Evolutionary conservation across 1,140 invertebrate genomes (phyloP).

Genomic region (Neuroterus valhalla): DNA sequence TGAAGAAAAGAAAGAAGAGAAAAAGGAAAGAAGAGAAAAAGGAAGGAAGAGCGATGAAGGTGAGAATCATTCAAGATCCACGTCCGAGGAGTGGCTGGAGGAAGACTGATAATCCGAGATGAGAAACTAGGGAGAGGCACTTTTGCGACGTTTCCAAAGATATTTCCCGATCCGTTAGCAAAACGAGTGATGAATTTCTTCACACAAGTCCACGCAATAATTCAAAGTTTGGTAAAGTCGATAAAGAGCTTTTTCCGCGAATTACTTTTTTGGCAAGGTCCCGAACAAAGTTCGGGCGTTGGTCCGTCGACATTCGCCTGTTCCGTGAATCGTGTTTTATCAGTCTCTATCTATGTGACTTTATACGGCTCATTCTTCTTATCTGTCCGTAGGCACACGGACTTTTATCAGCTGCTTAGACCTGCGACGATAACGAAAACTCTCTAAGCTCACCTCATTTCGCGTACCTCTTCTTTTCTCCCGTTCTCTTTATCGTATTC

Average conservation of each 20-base stretch:
- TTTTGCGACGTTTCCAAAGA: conserved; percentile 20
- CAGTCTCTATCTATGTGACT: conserved; percentile 70
- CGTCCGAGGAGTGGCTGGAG: conserved; percentile 1
- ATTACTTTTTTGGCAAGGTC: conserved; percentile 29
- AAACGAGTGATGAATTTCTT: not conserved
- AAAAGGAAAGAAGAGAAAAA: not conserved
- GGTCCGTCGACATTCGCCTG: conserved; percentile 69
- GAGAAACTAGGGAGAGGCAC: conserved; percentile 2
- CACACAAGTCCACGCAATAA: not conserved
- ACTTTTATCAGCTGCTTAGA: conserved; percentile 75
- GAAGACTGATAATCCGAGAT: conserved; percentile 4
- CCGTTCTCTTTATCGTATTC: conserved; percentile 13
- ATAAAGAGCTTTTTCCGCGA: not conserved
- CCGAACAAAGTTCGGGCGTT: conserved; percentile 65
- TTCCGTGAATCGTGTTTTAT: conserved; percentile 70
- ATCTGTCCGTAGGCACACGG: conserved; percentile 68
- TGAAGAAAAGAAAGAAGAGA: not conserved
- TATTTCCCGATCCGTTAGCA: not conserved
- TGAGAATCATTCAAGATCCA: conserved; percentile 33
- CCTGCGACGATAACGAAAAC: conserved; percentile 66
- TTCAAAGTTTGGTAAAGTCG: too few species aligned
- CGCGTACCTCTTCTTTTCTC: conserved; percentile 34
- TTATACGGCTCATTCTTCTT: conserved; percentile 68
- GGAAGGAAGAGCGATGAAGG: not conserved
- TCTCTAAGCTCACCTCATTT: conserved; percentile 45